Evolutionary conservation across 2,888 invertebrate genomes (phyloP).

Genomic region (Metopia argyrocephala): DNA sequence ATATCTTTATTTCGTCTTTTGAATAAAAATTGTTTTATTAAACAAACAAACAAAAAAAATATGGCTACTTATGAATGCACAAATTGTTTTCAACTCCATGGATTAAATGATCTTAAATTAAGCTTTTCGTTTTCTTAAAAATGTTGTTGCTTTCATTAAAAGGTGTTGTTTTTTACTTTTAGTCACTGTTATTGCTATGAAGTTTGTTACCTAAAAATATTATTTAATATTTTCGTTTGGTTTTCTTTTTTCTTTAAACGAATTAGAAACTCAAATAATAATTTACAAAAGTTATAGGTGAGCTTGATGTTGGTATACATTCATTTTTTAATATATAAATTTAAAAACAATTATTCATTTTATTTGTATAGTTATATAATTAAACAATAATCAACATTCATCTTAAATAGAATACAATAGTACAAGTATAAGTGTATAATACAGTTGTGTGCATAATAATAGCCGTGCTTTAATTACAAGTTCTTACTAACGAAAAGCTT

Average conservation of each 20-base stretch:
- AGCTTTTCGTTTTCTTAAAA: not conserved
- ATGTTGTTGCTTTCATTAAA: constrained; percentile 2
- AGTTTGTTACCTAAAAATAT: too few relatives aligned
- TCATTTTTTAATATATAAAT: constrained; percentile 25
- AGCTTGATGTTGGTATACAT: not conserved
- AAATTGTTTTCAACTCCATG: not conserved
- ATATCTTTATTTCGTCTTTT: too few relatives aligned
- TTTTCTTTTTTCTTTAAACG: not conserved
- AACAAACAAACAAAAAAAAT: too few relatives aligned
- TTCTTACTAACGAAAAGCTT: not conserved
- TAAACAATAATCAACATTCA: constrained; percentile 55
- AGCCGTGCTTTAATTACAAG: constrained; percentile 26
- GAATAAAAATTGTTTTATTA: too few relatives aligned
- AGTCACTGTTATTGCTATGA: constrained; percentile 49
- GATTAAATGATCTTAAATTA: constrained; percentile 10
- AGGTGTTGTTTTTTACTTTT: constrained; percentile 18
- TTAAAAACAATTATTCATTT: constrained; percentile 8
- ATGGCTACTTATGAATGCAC: too few relatives aligned
- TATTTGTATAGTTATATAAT: constrained; percentile 5
- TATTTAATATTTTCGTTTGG: not conserved
- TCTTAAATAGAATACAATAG: constrained; percentile 25
- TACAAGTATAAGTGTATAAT: constrained; percentile 25
- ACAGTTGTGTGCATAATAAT: constrained; percentile 51
- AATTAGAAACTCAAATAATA: not conserved
- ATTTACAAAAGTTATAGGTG: constrained; percentile 15